Evolutionary conservation across 2,888 invertebrate genomes (phyloP).

Genomic region (Corythucha ciliata): DNA sequence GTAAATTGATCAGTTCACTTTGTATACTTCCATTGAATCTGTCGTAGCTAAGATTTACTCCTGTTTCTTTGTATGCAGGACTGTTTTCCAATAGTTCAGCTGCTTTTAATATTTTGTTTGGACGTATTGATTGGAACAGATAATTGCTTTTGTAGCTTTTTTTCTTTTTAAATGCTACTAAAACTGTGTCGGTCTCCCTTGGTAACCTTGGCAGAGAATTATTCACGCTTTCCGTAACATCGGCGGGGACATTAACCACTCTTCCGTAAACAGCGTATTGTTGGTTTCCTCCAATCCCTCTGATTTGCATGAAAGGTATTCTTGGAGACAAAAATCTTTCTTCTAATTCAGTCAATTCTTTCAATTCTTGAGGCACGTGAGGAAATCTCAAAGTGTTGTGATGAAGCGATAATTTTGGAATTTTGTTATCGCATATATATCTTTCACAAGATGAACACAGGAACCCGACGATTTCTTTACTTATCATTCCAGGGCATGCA

Average conservation of each 20-base stretch:
- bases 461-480: not conserved
- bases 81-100: not conserved
- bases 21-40: too few relatives aligned
- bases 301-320: constrained; percentile 17
- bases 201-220: constrained; percentile 10
- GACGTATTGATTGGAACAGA: constrained; percentile 7
- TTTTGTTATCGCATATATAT: not conserved
- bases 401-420: not conserved
- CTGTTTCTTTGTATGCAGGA: constrained; percentile 3
- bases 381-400: constrained; percentile 14
- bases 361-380: constrained; percentile 8
- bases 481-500: too few relatives aligned
- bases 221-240: constrained; percentile 11
- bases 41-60: not conserved
- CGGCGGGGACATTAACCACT: constrained; percentile 18
- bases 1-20: too few relatives aligned
- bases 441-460: constrained; percentile 11
- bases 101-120: constrained; percentile 10
- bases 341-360: constrained; percentile 13
- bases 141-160: not conserved
- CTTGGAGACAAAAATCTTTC: constrained; percentile 16
- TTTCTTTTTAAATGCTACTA: constrained; percentile 9
- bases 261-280: constrained; percentile 12
- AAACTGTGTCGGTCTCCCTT: constrained; percentile 5
- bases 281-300: not conserved